phyloP scores from a whole-genome alignment of 2,797 vertebrate species.

The Acipenser transmontanus region DNA sequence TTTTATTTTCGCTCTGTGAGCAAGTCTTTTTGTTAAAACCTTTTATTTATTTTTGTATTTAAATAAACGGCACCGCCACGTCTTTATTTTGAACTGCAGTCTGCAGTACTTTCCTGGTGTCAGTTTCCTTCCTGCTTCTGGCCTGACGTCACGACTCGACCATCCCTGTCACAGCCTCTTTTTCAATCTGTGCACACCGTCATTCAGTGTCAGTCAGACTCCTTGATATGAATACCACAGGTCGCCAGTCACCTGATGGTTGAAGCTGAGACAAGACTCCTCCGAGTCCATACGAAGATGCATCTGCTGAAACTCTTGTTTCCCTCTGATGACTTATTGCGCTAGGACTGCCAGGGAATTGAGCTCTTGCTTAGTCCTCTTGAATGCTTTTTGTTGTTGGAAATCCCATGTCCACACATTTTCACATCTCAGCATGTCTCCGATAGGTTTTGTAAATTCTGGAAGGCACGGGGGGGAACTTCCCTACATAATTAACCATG shows the following conservation, averaged over 20 bases:
- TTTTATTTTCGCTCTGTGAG: too few relatives aligned
- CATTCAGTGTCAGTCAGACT: slow-evolving; percentile 11
- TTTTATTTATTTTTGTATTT: too few relatives aligned
- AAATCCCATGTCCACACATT: slow-evolving; percentile 22
- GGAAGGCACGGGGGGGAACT: slow-evolving; percentile 17
- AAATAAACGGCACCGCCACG: too few relatives aligned
- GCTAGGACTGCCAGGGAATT: slow-evolving; percentile 17
- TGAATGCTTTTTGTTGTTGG: slow-evolving; percentile 16
- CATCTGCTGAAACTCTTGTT: slow-evolving; percentile 11
- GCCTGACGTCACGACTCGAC: too few relatives aligned
- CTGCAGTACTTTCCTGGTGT: too few relatives aligned
- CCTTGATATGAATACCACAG: slow-evolving; percentile 7
- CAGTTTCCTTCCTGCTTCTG: too few relatives aligned
- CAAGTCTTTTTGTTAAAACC: too few relatives aligned
- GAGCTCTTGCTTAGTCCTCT: slow-evolving; percentile 15
- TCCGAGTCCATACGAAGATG: not conserved
- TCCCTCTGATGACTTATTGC: slow-evolving; percentile 20
- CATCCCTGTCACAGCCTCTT: too few relatives aligned
- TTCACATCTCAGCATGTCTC: slow-evolving; percentile 15
- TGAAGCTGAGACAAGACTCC: slow-evolving; percentile 16
- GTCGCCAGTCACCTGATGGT: not conserved
- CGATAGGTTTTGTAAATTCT: slow-evolving; percentile 6
- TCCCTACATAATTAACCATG: slow-evolving; percentile 15
- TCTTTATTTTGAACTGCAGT: too few relatives aligned
- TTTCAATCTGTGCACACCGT: too few relatives aligned